A percentile compares a stretch with the other conserved stretches of the same genome.
Conservation (phyloP, 2,797 vertebrate genomes). For the Eospalax fontanierii region DNA sequence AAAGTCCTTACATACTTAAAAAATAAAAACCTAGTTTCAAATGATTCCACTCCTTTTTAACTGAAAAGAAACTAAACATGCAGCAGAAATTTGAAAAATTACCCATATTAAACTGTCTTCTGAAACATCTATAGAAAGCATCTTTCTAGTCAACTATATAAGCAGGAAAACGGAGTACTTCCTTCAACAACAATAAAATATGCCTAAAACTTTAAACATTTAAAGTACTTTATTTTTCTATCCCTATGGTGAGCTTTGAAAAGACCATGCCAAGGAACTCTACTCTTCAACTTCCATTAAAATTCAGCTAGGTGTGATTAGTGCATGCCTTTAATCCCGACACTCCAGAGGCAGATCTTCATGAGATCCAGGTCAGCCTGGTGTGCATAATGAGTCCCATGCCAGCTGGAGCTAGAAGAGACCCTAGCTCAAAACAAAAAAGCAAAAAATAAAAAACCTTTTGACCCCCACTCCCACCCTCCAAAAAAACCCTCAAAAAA, state of each 20-base stretch:
- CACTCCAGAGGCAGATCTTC: too few relatives aligned
- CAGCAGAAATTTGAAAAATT: constrained; percentile 18
- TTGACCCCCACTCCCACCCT: too few relatives aligned
- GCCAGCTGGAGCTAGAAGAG: too few relatives aligned
- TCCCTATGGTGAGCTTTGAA: not conserved
- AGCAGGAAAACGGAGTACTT: not conserved
- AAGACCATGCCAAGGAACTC: not conserved
- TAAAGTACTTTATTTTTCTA: not conserved
- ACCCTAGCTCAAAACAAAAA: too few relatives aligned
- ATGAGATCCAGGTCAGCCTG: too few relatives aligned
- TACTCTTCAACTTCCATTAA: constrained; percentile 13
- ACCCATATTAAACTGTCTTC: not conserved
- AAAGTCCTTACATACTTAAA: not conserved
- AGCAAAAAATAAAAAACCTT: too few relatives aligned
- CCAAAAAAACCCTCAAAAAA: not conserved
- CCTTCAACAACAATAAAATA: not conserved
- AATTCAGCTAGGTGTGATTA: not conserved
- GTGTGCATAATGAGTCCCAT: too few relatives aligned
- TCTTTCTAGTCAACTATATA: not conserved
- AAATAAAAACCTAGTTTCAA: not conserved
- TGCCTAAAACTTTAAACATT: not conserved
- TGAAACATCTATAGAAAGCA: not conserved
- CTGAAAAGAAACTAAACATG: constrained; percentile 9
- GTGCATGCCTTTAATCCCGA: too few relatives aligned
- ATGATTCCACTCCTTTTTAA: not conserved